These are phyloP conservation scores for Microctonus hyperodae DNA, from an alignment of 2,888 invertebrate species.

Conservation along the genomic window DNA sequence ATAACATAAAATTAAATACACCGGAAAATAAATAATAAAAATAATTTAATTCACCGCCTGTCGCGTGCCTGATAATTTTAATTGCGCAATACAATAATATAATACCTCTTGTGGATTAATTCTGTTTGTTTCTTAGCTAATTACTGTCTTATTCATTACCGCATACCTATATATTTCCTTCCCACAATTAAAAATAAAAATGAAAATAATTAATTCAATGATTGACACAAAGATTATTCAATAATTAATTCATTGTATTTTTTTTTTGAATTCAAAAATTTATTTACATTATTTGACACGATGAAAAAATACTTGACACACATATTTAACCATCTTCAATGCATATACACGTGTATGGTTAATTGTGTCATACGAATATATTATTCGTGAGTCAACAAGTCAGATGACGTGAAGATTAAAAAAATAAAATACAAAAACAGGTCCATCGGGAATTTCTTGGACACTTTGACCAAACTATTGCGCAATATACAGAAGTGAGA, in stretches of 20 bases:
- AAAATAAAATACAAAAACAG: not conserved
- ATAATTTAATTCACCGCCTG: no score
- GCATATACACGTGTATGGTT: not conserved
- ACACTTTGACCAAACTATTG: conserved; percentile 1
- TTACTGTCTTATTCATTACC: not conserved
- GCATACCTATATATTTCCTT: not conserved
- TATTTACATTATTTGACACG: not conserved
- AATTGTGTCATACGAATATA: not conserved
- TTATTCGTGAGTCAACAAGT: conserved; percentile 4
- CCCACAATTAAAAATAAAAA: conserved; percentile 1
- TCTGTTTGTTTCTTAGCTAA: conserved; percentile 1
- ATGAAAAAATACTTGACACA: not conserved
- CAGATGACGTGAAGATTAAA: not conserved
- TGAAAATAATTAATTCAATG: not conserved
- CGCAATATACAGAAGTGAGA: not conserved
- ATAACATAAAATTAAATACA: not conserved
- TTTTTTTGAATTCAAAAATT: not conserved
- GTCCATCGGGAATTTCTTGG: conserved; percentile 6
- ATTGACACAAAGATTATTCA: not conserved
- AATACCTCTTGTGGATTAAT: not conserved
- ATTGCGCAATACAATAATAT: conserved; percentile 12
- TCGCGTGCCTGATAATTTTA: conserved; percentile 13
- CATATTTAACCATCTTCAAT: not conserved
- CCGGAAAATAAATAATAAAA: no score
- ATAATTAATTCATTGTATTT: not conserved